These are phyloP conservation scores for Rachycentron canadum DNA, from an alignment of 2,797 vertebrate species.

Conservation along the genomic window DNA sequence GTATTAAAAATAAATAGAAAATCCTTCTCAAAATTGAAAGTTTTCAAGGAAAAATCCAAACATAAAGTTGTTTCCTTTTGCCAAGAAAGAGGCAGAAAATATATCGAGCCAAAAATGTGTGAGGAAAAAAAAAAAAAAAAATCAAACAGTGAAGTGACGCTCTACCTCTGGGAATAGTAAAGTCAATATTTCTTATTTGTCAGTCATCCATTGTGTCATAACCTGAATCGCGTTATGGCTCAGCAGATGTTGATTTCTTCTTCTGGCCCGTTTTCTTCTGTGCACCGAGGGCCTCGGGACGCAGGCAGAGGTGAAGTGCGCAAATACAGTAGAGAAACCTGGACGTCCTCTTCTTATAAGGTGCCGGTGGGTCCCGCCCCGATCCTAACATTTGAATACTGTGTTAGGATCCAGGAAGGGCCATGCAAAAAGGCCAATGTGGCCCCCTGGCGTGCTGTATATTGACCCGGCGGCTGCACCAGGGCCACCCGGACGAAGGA, in stretches of 20 bases:
- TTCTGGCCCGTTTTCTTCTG: conserved; percentile 10
- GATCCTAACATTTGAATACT: conserved; percentile 75
- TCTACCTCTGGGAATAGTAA: conserved; percentile 38
- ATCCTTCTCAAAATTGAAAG: conserved; percentile 40
- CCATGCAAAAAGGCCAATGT: conserved; percentile 78
- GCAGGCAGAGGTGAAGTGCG: conserved; percentile 53
- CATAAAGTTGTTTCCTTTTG: conserved; percentile 10
- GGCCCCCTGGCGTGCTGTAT: conserved; percentile 89
- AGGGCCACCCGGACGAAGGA: conserved; percentile 62
- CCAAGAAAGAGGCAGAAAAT: conserved; percentile 12
- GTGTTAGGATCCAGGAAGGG: conserved; percentile 78
- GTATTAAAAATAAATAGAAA: conserved; percentile 32
- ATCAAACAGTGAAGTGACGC: conserved; percentile 13
- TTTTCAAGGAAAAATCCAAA: conserved; percentile 38
- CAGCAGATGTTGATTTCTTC: conserved; percentile 36
- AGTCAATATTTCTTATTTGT: conserved; percentile 68
- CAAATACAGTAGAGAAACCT: conserved; percentile 66
- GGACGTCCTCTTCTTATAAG: conserved; percentile 79
- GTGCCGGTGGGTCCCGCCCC: conserved; percentile 72
- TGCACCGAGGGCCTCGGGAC: conserved; percentile 33
- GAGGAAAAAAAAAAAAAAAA: background rate
- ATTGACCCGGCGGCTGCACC: conserved; percentile 77
- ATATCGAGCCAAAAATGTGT: background rate
- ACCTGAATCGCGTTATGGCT: conserved; percentile 34
- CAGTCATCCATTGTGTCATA: conserved; percentile 76